Base-by-base conservation (phyloP, 2,888 invertebrate species). In the Eristalis tenax region DNA sequence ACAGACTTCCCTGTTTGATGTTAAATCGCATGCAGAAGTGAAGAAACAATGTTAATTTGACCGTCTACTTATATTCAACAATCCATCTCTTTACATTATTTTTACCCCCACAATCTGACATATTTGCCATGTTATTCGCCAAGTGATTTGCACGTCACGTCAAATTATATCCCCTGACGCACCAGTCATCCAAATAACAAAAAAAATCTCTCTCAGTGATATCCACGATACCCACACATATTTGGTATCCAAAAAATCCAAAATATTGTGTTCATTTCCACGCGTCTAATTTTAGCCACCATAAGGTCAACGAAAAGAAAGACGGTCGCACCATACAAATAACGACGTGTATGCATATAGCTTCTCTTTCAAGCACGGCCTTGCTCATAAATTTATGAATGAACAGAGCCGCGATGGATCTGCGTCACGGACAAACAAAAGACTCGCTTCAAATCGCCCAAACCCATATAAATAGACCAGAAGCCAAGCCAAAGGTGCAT, bases 261-360 rank as follows among this genome's bases (percentile, higher is more conserved):
- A 26, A 59, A 59, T 59, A 8, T 57, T 38, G 56, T 18, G 40
- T 38, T 43, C 4, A 32, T 61, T 61, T 76, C 43, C 61, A 68
- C 15, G 61, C 61, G 13, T 59, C 76, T 76, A 76, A 68, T 76
- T 61, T 32, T 76, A 68, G 43, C 40, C 40, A 43, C 61, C 68
- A 43, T 61, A 68, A 68, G 61, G 74, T 65, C 64, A 65, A 23
- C 32, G 57, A 74, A 43, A 50, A 75, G 56, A 59, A 76, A 40
- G 15, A 43, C n/a, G 35, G 35, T 43, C 43, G 18, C 73, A 8
- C 73, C n/a, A 56, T 8, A 65, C 23, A 74, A 57, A 66, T 1
- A 68, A 76, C 59, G 38, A 76, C n/a, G n/a, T 68, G n/a, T 57
- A 28, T 38, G 26, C 26, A 59, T 13, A 1, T 32, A 32, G 13